Percentiles rank a stretch among this genome's conserved stretches.
Evolutionary conservation across 2,797 vertebrate genomes (phyloP).

Genomic region (Luscinia luscinia): DNA sequence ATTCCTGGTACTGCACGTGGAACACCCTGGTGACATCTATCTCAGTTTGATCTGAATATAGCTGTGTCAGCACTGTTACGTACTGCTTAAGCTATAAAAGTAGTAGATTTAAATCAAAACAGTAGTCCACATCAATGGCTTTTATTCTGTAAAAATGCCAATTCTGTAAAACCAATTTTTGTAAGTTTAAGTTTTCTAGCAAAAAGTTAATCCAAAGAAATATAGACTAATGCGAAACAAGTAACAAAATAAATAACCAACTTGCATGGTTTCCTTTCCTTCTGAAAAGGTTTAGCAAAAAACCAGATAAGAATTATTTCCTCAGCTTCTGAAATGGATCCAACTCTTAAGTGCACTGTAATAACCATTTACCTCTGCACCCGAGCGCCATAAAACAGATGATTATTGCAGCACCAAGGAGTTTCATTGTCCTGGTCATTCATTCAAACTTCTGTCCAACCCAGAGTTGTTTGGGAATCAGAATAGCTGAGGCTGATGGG

Average conservation of each 20-base stretch:
- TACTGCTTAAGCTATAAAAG: constrained; percentile 12
- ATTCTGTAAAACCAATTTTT: not conserved
- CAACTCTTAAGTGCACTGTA: constrained; percentile 53
- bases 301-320: not conserved
- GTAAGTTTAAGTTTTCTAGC: not conserved
- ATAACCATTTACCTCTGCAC: constrained; percentile 56
- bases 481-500: not conserved
- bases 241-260: not conserved
- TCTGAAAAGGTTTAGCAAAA: constrained; percentile 20
- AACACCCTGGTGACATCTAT: not conserved
- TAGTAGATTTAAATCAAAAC: not conserved
- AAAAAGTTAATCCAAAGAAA: not conserved
- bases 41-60: not conserved
- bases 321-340: constrained; percentile 46
- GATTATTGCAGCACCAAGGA: constrained; percentile 35
- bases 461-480: not conserved
- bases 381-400: constrained; percentile 31
- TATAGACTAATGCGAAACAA: not conserved
- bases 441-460: not conserved
- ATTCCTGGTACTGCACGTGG: not conserved
- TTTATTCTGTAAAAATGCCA: constrained; percentile 10
- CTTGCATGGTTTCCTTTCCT: not conserved
- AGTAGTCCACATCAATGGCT: not conserved
- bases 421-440: not conserved
- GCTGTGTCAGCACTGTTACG: not conserved